Conservation (phyloP, 2,113 vertebrate genomes). For the Nettapus auritus region DNA sequence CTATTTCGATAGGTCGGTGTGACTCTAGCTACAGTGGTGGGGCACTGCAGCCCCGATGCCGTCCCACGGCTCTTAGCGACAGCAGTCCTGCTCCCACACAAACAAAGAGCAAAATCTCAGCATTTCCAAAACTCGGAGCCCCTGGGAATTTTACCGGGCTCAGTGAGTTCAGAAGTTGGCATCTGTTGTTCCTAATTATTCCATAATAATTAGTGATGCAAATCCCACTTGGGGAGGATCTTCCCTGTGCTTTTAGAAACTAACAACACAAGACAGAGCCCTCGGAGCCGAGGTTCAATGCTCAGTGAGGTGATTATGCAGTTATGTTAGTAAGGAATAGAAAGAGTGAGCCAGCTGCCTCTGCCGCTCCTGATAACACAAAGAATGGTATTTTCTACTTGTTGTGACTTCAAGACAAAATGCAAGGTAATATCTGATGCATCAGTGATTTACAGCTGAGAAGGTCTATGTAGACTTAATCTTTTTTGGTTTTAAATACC, state of each 20-base stretch:
- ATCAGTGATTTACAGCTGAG: slow-evolving; percentile 17
- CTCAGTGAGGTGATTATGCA: slow-evolving; percentile 37
- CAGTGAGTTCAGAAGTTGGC: slow-evolving; percentile 46
- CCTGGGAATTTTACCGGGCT: slow-evolving; percentile 12
- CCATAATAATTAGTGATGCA: slow-evolving; percentile 61
- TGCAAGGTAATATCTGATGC: neutral
- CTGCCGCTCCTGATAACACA: neutral
- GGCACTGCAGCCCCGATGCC: neutral
- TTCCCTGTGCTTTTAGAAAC: slow-evolving; percentile 13
- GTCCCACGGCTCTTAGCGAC: neutral
- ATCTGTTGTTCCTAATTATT: slow-evolving; percentile 65
- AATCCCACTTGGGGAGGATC: slow-evolving; percentile 35
- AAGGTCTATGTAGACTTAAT: slow-evolving; percentile 27
- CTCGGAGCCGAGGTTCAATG: neutral
- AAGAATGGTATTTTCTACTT: slow-evolving; percentile 3
- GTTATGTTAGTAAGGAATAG: slow-evolving; percentile 19
- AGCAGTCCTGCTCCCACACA: neutral
- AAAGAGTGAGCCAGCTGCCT: slow-evolving; percentile 21
- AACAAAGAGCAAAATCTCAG: neutral
- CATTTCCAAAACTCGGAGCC: neutral
- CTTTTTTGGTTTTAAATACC: neutral
- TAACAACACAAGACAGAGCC: slow-evolving; percentile 16
- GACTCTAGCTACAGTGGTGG: neutral
- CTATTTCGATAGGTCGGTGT: neutral
- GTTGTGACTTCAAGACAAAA: neutral